phyloP scores from a whole-genome alignment of 2,113 vertebrate species.

The Gasterosteus nipponicus region DNA sequence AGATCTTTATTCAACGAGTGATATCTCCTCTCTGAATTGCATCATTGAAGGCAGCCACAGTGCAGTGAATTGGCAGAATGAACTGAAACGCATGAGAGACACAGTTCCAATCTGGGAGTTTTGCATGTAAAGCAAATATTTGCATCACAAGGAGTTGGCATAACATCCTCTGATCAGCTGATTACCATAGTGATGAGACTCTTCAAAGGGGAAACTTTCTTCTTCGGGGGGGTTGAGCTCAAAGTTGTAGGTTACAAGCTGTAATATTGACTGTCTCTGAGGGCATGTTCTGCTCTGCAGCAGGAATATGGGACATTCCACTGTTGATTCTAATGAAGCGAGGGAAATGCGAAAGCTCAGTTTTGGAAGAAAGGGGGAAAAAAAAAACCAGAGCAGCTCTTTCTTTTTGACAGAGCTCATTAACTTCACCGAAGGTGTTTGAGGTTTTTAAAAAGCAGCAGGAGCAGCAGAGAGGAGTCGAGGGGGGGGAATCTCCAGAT shows the following conservation, averaged over 20 bases:
- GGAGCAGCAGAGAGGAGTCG: constrained; percentile 12
- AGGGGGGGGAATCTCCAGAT: constrained; percentile 35
- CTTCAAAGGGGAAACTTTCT: constrained; percentile 60
- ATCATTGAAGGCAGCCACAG: constrained; percentile 24
- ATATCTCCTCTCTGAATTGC: constrained; percentile 44
- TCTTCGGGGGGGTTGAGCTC: constrained; percentile 42
- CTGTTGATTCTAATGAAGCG: constrained; percentile 64
- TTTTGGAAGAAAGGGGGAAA: constrained; percentile 17
- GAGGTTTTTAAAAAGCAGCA: constrained; percentile 67
- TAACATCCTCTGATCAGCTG: constrained; percentile 66
- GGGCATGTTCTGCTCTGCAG: constrained; percentile 62
- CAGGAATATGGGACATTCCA: constrained; percentile 66
- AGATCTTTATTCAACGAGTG: constrained; percentile 33
- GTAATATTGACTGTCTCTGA: constrained; percentile 63
- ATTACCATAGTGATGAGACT: constrained; percentile 71
- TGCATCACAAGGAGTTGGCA: constrained; percentile 61
- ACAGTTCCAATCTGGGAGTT: constrained; percentile 45
- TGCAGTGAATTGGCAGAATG: not conserved
- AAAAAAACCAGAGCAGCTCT: constrained; percentile 23
- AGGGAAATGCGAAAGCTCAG: constrained; percentile 30
- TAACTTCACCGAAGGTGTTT: constrained; percentile 69
- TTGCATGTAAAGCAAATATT: constrained; percentile 67
- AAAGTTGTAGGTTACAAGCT: constrained; percentile 66
- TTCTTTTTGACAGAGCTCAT: constrained; percentile 70
- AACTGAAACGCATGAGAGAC: constrained; percentile 31